These are phyloP conservation scores for Pangasianodon gigas DNA, from an alignment of 2,113 vertebrate genomes.

Conservation along the genomic window DNA sequence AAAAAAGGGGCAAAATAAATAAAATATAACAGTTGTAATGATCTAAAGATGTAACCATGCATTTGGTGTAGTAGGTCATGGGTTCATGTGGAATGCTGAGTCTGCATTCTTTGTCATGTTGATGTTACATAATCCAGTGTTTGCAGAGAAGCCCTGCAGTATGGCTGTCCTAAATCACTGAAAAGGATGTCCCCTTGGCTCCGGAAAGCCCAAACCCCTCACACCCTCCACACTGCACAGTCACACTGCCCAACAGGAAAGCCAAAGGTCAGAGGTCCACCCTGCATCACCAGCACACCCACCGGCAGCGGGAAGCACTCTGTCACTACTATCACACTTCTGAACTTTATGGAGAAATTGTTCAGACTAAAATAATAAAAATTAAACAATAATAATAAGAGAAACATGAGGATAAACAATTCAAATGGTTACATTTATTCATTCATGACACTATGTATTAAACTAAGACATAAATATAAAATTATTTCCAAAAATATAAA, in stretches of 20 bases:
- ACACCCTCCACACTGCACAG: constrained; percentile 37
- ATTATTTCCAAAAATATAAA: background rate
- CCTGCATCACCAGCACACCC: constrained; percentile 47
- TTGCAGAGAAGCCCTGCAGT: constrained; percentile 17
- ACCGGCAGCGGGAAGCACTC: constrained; percentile 13
- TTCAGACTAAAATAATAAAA: background rate
- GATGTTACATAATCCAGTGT: constrained; percentile 46
- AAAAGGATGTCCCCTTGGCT: constrained; percentile 58
- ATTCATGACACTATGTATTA: background rate
- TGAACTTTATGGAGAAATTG: background rate
- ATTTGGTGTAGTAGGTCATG: background rate
- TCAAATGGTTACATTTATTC: background rate
- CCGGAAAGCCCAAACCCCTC: constrained; percentile 47
- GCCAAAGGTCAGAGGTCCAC: constrained; percentile 55
- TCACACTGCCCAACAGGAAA: constrained; percentile 50
- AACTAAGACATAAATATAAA: background rate
- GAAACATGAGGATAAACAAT: background rate
- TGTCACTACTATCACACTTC: background rate
- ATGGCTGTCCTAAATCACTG: constrained; percentile 17
- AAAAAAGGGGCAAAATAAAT: background rate
- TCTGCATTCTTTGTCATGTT: constrained; percentile 50
- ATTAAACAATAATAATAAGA: background rate
- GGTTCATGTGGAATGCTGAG: constrained; percentile 61
- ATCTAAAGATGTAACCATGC: background rate
- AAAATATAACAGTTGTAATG: background rate